Conservation (phyloP, 1,140 invertebrate species). For the Dreissena polymorpha region DNA sequence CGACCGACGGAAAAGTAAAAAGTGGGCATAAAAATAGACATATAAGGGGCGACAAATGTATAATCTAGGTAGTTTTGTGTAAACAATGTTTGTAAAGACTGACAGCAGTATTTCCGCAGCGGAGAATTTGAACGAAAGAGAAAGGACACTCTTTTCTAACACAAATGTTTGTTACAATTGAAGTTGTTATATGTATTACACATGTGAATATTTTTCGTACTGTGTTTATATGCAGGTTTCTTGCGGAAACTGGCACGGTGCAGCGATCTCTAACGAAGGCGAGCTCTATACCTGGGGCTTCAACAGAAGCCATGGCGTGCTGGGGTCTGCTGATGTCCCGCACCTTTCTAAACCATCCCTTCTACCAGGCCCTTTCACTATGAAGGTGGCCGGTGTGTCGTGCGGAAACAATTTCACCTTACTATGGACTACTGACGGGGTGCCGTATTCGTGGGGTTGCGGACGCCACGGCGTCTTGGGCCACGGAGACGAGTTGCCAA, state of each 20-base stretch:
- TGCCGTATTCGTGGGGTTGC: constrained; percentile 61
- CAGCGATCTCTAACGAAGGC: constrained; percentile 45
- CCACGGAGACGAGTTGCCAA: constrained; percentile 54
- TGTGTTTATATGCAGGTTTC: constrained; percentile 58
- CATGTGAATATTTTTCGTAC: not conserved
- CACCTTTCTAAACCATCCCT: not conserved
- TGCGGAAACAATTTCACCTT: constrained; percentile 65
- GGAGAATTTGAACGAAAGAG: no score
- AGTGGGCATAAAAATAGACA: no score
- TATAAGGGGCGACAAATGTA: no score
- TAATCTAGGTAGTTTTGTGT: no score
- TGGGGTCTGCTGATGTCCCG: constrained; percentile 7
- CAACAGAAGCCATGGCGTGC: constrained; percentile 56
- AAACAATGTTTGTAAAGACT: no score
- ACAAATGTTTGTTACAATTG: no score
- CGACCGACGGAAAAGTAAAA: no score
- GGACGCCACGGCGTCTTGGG: constrained; percentile 64
- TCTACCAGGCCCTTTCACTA: constrained; percentile 9
- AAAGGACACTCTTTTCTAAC: no score
- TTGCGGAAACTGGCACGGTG: constrained; percentile 64
- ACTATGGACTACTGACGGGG: constrained; percentile 58
- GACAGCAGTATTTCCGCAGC: no score
- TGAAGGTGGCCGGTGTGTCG: constrained; percentile 51
- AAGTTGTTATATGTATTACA: no score
- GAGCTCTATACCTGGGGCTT: constrained; percentile 61